These are phyloP conservation scores for Magallana ariakensis DNA, from an alignment of 1,140 invertebrate genomes.

Conservation along the genomic window DNA sequence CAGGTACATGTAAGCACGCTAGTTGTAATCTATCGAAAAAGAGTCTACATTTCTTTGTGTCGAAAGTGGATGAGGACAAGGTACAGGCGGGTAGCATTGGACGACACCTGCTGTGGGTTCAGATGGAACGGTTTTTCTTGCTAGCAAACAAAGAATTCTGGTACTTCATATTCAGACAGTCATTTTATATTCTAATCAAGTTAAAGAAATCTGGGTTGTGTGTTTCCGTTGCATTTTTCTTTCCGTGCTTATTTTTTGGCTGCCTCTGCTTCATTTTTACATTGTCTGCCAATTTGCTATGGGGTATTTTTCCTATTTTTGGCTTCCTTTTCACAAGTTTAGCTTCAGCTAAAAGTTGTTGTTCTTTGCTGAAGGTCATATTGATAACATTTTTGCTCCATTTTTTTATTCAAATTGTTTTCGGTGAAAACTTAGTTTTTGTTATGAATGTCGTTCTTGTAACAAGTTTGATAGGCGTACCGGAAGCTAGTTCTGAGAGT, in stretches of 20 bases:
- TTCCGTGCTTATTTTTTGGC: neutral
- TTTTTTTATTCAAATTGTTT: conserved; percentile 8
- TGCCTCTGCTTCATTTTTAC: neutral
- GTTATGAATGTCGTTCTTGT: neutral
- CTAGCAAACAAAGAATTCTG: neutral
- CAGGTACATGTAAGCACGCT: neutral
- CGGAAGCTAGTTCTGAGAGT: neutral
- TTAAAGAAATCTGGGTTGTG: neutral
- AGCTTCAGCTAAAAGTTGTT: neutral
- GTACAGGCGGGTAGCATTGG: neutral
- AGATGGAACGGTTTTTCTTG: neutral
- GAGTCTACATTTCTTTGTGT: neutral
- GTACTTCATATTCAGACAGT: neutral
- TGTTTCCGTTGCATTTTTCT: neutral
- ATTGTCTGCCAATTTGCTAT: neutral
- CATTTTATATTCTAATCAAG: neutral
- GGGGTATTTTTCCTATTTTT: neutral
- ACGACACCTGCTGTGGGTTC: neutral
- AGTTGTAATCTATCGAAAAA: neutral
- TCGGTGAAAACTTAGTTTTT: neutral
- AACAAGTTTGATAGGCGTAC: conserved; percentile 4
- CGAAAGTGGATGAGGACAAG: neutral
- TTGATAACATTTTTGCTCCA: neutral
- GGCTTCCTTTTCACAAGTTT: conserved; percentile 17
- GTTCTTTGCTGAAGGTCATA: neutral